Evolutionary conservation across 2,113 vertebrate genomes (phyloP).

Genomic region (Xenopus borealis): DNA sequence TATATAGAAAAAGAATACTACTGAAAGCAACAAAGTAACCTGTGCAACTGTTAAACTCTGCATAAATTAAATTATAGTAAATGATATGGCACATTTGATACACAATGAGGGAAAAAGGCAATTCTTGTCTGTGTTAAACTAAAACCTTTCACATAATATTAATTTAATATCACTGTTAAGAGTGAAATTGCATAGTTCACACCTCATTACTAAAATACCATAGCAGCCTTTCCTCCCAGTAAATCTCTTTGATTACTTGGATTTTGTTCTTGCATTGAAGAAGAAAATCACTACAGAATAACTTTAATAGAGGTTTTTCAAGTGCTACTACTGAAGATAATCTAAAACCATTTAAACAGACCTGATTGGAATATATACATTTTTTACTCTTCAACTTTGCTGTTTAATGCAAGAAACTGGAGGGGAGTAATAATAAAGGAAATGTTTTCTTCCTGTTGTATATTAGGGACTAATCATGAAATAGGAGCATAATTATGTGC

Average conservation of each 20-base stretch:
- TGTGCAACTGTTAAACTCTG: neutral
- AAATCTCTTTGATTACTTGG: constrained; percentile 21
- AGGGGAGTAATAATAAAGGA: too few relatives aligned
- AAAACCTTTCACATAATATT: constrained; percentile 35
- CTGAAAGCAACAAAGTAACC: too few relatives aligned
- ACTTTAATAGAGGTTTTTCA: too few relatives aligned
- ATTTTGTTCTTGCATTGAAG: neutral
- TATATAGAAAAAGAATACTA: too few relatives aligned
- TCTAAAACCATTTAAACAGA: too few relatives aligned
- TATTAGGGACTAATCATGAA: too few relatives aligned
- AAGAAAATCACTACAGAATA: neutral
- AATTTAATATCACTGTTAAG: constrained; percentile 39
- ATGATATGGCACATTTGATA: constrained; percentile 29
- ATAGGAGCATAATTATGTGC: too few relatives aligned
- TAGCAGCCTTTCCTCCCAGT: constrained; percentile 16
- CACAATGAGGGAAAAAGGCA: constrained; percentile 24
- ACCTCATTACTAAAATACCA: constrained; percentile 37
- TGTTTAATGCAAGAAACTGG: too few relatives aligned
- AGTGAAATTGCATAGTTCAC: constrained; percentile 39
- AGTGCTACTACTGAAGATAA: too few relatives aligned
- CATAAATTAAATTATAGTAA: constrained; percentile 34
- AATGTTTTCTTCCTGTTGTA: too few relatives aligned
- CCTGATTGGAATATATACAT: too few relatives aligned
- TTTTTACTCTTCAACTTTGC: too few relatives aligned
- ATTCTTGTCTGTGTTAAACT: constrained; percentile 22